Conservation (phyloP, 2,797 vertebrate genomes). For the Melanotaenia maccullochi region DNA sequence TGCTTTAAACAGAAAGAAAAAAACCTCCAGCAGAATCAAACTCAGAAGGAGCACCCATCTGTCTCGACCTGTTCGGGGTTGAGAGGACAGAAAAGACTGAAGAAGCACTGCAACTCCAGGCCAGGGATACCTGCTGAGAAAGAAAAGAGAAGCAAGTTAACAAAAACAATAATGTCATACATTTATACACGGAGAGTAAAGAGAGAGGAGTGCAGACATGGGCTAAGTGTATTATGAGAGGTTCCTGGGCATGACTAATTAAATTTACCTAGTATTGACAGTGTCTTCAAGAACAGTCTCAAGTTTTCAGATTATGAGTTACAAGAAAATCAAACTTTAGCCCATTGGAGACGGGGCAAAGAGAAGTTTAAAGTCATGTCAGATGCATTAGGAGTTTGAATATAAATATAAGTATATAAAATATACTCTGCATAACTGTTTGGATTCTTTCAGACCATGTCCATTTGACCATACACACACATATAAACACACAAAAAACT, state of each 20-base stretch:
- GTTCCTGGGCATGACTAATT: background rate
- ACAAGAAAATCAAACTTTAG: background rate
- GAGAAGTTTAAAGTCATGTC: background rate
- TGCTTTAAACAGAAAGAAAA: background rate
- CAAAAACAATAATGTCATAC: background rate
- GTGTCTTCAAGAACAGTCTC: background rate
- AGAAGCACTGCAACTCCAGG: background rate
- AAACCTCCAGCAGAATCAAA: background rate
- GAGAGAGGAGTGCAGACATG: background rate
- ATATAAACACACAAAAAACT: background rate
- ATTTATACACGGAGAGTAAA: background rate
- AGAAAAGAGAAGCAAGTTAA: background rate
- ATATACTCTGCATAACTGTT: background rate
- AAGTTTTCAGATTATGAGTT: background rate
- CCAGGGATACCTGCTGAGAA: background rate
- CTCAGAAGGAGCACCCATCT: too few species aligned
- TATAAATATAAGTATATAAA: too few species aligned
- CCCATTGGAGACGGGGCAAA: background rate
- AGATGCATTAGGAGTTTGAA: too few species aligned
- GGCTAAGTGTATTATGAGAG: background rate
- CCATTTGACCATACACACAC: too few species aligned
- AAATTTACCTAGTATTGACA: background rate
- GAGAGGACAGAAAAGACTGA: background rate
- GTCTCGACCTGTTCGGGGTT: background rate
- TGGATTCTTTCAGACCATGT: background rate